Evolutionary conservation across 1,140 invertebrate species (phyloP).

Genomic region (Ostrea denselamellosa): DNA sequence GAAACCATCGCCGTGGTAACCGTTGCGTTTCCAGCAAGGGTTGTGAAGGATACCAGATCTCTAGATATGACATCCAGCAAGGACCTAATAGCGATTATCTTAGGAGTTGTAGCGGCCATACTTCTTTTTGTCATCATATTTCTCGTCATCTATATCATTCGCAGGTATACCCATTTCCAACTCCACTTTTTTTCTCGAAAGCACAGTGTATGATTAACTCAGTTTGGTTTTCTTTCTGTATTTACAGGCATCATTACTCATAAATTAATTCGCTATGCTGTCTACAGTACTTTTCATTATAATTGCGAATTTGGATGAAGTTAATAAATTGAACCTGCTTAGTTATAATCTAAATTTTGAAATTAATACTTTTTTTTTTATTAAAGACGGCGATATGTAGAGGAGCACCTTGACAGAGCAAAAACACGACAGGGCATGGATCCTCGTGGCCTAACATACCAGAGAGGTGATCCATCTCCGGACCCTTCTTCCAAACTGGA

Average conservation of each 20-base stretch:
- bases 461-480: slow-evolving; percentile 51
- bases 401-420: slow-evolving; percentile 60
- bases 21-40: slow-evolving; percentile 56
- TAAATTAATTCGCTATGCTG: too few species aligned
- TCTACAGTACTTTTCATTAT: too few species aligned
- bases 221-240: too few species aligned
- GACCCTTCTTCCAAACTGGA: slow-evolving; percentile 46
- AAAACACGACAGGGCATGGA: slow-evolving; percentile 58
- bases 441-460: slow-evolving; percentile 58
- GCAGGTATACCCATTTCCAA: slow-evolving; percentile 53
- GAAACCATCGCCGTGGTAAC: slow-evolving; percentile 57
- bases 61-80: slow-evolving; percentile 51
- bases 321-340: too few species aligned
- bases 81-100: slow-evolving; percentile 59
- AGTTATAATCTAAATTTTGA: too few species aligned
- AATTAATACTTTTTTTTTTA: neutral
- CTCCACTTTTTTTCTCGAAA: too few species aligned
- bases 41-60: neutral
- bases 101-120: slow-evolving; percentile 62
- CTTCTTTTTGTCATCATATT: slow-evolving; percentile 64
- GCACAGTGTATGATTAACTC: too few species aligned
- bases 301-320: too few species aligned
- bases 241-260: too few species aligned
- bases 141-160: slow-evolving; percentile 62
- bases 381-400: slow-evolving; percentile 46